phyloP scores from a whole-genome alignment of 1,140 invertebrate genomes.

The Choristoneura fumiferana region DNA sequence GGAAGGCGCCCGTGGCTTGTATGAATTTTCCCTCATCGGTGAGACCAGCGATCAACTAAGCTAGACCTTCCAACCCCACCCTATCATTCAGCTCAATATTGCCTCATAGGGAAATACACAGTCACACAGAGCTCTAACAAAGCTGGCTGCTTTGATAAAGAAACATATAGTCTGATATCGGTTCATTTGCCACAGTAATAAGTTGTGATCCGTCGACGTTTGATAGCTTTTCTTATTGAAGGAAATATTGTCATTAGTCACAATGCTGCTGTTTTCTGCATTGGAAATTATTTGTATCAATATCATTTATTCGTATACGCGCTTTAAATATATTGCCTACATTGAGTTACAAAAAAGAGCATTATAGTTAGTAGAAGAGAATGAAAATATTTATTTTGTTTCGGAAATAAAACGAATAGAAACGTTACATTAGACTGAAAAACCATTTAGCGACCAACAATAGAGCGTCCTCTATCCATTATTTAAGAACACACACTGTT shows the following conservation, averaged over 20 bases:
- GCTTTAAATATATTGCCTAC: neutral
- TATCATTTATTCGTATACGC: neutral
- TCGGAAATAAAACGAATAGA: too few species aligned
- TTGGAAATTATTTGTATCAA: constrained; percentile 14
- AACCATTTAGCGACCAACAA: too few species aligned
- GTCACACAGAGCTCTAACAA: constrained; percentile 29
- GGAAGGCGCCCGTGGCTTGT: constrained; percentile 45
- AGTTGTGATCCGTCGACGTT: constrained; percentile 47
- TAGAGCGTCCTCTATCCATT: too few species aligned
- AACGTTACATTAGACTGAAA: too few species aligned
- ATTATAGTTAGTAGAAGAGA: too few species aligned
- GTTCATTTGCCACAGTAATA: constrained; percentile 57
- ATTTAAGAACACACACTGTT: neutral
- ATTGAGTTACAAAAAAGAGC: too few species aligned
- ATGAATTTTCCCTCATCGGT: constrained; percentile 45
- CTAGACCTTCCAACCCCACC: constrained; percentile 23
- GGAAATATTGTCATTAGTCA: constrained; percentile 38
- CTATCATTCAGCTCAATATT: neutral
- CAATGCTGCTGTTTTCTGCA: constrained; percentile 12
- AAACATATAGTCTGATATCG: constrained; percentile 47
- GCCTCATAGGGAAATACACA: neutral
- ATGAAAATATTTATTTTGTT: too few species aligned
- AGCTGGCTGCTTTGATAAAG: constrained; percentile 32
- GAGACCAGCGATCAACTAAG: constrained; percentile 29
- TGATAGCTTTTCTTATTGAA: constrained; percentile 48